Conservation (phyloP, 2,888 invertebrate genomes). For the Drosophila greeni region DNA sequence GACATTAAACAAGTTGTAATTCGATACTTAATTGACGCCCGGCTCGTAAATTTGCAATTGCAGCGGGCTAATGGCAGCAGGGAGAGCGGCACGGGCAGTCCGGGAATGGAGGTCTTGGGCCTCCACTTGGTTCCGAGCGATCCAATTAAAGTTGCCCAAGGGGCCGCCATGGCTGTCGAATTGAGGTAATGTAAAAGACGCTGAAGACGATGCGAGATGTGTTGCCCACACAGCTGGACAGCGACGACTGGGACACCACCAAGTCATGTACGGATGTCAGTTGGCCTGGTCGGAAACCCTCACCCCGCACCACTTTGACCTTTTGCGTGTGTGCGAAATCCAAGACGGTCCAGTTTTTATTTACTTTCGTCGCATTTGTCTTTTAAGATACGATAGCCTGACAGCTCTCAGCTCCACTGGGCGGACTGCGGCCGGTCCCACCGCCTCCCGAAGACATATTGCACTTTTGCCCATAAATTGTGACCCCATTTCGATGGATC, state of each 20-base stretch:
- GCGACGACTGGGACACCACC: slow-evolving; percentile 26
- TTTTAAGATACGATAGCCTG: slow-evolving; percentile 49
- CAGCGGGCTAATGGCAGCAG: slow-evolving; percentile 42
- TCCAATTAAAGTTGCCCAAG: slow-evolving; percentile 74
- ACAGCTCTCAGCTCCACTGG: slow-evolving; percentile 65
- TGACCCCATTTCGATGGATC: slow-evolving; percentile 42
- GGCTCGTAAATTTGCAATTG: slow-evolving; percentile 79
- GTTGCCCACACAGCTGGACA: slow-evolving; percentile 59
- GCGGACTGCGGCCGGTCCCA: slow-evolving; percentile 9
- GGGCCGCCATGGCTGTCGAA: slow-evolving; percentile 70
- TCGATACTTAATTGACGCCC: slow-evolving; percentile 79
- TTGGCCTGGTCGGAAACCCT: slow-evolving; percentile 8
- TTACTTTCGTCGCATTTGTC: slow-evolving; percentile 63
- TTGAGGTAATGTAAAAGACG: slow-evolving; percentile 67
- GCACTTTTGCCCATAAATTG: slow-evolving; percentile 63
- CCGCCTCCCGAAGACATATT: slow-evolving; percentile 58
- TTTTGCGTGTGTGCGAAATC: slow-evolving; percentile 48
- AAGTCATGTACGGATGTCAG: slow-evolving; percentile 42
- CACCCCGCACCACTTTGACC: slow-evolving; percentile 44
- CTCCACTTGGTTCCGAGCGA: slow-evolving; percentile 39
- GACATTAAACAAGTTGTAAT: slow-evolving; percentile 79
- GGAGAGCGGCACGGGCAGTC: neutral
- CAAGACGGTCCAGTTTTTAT: slow-evolving; percentile 66
- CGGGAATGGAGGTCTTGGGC: slow-evolving; percentile 18
- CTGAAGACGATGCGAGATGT: slow-evolving; percentile 32